Percentiles rank a stretch among this genome's conserved stretches.
Evolutionary conservation across 1,140 invertebrate species (phyloP).

Genomic region (Diorhabda sublineata): DNA sequence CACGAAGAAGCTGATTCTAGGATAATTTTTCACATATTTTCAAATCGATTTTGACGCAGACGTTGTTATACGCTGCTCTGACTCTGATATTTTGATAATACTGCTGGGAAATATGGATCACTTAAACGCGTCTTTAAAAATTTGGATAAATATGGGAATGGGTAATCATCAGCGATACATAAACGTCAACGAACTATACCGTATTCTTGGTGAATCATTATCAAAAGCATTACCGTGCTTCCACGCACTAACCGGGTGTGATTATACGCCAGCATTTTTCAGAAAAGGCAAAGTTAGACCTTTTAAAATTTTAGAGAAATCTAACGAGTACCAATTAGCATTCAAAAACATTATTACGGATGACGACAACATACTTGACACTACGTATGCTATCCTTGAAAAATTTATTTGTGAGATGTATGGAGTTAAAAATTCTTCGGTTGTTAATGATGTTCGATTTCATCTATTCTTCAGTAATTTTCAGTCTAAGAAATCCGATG

Average conservation of each 20-base stretch:
- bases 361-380: not conserved
- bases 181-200: too few species aligned
- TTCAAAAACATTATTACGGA: not conserved
- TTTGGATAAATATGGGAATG: too few species aligned
- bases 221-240: not conserved
- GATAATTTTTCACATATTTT: too few species aligned
- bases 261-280: not conserved
- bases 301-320: not conserved
- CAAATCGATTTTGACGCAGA: too few species aligned
- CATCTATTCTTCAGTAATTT: constrained; percentile 22
- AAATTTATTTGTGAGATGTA: constrained; percentile 23
- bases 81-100: too few species aligned
- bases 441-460: constrained; percentile 5
- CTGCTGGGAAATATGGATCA: too few species aligned
- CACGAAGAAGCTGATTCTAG: too few species aligned
- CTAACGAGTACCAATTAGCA: not conserved
- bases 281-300: constrained; percentile 7
- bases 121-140: too few species aligned
- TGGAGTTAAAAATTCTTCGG: constrained; percentile 8
- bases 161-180: too few species aligned
- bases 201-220: not conserved
- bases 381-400: constrained; percentile 10
- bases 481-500: constrained; percentile 16
- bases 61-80: too few species aligned
- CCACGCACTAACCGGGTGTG: not conserved